Evolutionary conservation across 2,113 vertebrate genomes (phyloP), one percentile per base, ranked within the genome.

Genomic region (Cyanoramphus novaezelandiae): DNA sequence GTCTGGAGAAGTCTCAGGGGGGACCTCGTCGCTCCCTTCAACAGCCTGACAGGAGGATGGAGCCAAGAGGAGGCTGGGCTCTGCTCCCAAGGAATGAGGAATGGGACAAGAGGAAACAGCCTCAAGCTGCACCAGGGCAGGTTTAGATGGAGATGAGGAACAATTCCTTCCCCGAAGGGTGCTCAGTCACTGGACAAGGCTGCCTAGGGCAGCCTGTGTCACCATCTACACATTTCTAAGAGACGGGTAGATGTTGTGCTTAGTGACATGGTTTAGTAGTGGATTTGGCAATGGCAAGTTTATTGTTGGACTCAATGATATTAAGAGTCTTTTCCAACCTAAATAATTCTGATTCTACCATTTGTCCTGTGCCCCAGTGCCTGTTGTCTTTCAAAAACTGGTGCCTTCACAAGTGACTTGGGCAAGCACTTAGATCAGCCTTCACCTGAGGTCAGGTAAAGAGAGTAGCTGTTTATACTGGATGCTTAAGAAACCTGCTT

Each of bases 11-110:
- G 19, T 15, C 49, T 44, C 1, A 5, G 18, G 29, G 50, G 3
- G 35, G 16, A 5, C 27, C n/a, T 39, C 10, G 39, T 17, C 1
- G 1, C 21, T 80, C 13, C 16, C 16, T 39, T 4, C 35, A 80
- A 2, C 17, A 52, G 5, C 33, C 4, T 81, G 43, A 53, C 11
- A 49, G 44, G 63, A 84, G 37, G 3, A 10, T n/a, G 64, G 14
- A 29, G 24, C 3, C 4, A 25, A 5, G 17, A 43, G 13, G 20
- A 17, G 3, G 2, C 49, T 2, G 6, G 3, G 24, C 19, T 74
- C 23, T 81, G 55, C 11, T 93, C 17, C 9, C 44, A 46, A 19
- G 44, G 44, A 46, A 46, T 8, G 39, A 60, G 44, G 2, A 4
- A 31, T 17, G 44, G 25, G 28, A 69, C 0, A 5, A 74, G 60